Evolutionary conservation across 2,888 invertebrate genomes (phyloP), one percentile per base, ranked within the genome.

Genomic region (Leptinotarsa tumamoca): DNA sequence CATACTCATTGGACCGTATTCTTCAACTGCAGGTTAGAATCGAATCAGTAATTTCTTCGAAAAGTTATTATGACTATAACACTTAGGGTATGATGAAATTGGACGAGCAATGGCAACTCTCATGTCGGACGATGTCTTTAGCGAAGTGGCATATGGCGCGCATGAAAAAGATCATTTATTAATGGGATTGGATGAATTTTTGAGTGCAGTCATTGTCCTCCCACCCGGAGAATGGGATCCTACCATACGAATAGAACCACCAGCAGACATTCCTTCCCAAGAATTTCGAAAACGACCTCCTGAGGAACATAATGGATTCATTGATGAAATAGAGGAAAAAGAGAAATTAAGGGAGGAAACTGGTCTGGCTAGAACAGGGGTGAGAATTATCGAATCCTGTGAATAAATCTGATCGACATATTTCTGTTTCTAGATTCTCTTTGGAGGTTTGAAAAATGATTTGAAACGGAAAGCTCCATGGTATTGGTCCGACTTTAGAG

Each of bases 151-250:
- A 5, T 98, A 98, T 87, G 93, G 96, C 83, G 97, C 97, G 0
- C 94, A 93, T 81, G 95, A 95, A 87, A 91, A 96, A 76, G 95
- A 96, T 86, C 98, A 99, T 87, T 90, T 99, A 72, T 88, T 99
- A 81, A 96, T 98, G 14, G 99, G 98, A 4, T 94, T 99, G 71
- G 98, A 99, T 88, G 98, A 98, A 88, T 98, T 98, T 87, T 90
- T 99, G 68, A 98, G 98, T 87, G 95, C 96, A 33, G 97, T 97
- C 0, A 98, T 97, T 67, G 98, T 99, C 72, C 91, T 99, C 82
- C 99, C 98, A 27, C 98, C 98, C 0, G 98, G 98, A 18, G 98
- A 98, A 90, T 98, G 98, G 98, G 98, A 98, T 89, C 98, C 98
- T 0, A 94, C 95, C 66, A 98, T 98, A 83, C 92, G 97, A 80